A percentile compares a stretch with the other conserved stretches of the same genome.
Evolutionary conservation across 2,888 invertebrate genomes (phyloP).

Genomic region (Microdon myrmicae): DNA sequence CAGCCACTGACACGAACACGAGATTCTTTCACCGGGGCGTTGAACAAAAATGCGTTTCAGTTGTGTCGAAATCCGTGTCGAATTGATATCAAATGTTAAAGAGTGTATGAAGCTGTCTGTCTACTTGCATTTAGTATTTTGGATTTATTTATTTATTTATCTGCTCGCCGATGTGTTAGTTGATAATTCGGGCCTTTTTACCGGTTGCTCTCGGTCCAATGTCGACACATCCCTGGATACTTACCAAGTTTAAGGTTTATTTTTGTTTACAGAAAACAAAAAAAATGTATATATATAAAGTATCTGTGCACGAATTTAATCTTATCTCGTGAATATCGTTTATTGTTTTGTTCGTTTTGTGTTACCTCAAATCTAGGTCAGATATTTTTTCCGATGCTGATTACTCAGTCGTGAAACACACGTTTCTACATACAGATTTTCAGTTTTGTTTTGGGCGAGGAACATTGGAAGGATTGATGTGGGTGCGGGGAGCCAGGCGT

Average conservation of each 20-base stretch:
- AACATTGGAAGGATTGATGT: conserved; percentile 15
- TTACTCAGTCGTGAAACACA: conserved; percentile 33
- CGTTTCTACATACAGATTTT: conserved; percentile 7
- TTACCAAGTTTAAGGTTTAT: conserved; percentile 64
- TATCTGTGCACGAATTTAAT: conserved; percentile 36
- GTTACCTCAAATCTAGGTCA: conserved; percentile 44
- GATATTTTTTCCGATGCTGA: conserved; percentile 34
- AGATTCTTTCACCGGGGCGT: not conserved
- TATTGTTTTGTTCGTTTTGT: conserved; percentile 20
- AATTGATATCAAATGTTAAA: conserved; percentile 12
- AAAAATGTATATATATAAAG: conserved; percentile 11
- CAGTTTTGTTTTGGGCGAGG: conserved; percentile 14
- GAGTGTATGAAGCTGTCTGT: conserved; percentile 7
- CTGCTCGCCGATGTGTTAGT: conserved; percentile 21
- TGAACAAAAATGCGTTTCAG: conserved; percentile 26
- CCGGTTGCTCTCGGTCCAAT: conserved; percentile 44
- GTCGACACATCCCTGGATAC: conserved; percentile 61
- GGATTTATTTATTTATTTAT: conserved; percentile 7
- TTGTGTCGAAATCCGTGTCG: conserved; percentile 28
- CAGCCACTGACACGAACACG: conserved; percentile 3
- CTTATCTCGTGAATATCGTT: conserved; percentile 47
- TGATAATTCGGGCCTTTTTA: conserved; percentile 22
- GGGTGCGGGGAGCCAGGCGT: not conserved
- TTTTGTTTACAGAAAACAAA: conserved; percentile 59
- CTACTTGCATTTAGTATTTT: not conserved